Base-by-base conservation (phyloP, 2,113 vertebrate genomes). In the Lipophrys pholis region DNA sequence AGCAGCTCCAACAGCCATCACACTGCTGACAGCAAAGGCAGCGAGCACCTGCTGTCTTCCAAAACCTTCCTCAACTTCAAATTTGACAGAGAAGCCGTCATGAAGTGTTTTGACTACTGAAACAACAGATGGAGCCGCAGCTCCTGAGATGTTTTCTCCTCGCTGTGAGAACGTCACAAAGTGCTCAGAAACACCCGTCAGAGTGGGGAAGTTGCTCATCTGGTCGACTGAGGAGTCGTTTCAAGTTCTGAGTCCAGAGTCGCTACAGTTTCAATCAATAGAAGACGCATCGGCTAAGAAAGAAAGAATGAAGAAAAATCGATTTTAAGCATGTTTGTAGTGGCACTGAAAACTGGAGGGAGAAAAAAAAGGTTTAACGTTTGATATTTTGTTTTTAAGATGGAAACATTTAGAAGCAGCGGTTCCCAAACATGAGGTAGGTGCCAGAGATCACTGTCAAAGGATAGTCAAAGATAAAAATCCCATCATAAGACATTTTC, bases 91-190 rank as follows among this genome's bases (percentile, higher is more conserved):
- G 96, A 96, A 63, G 96, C 96, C 85, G 97, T 99, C 89, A 97
- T 99, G 97, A 98, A 94, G 87, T 96, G 91, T 93, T 96, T 97
- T 78, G 95, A 99, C 85, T 93, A 94, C 83, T 98, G 91, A 97
- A 30, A 30, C 21, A 30, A 30, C 21, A 30, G 21, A 30, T 30
- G 21, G 21, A 30, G 21, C 21, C 21, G 2, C 21, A 4, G 21
- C 2, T 30, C 4, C 21, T 50, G n/a, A 11, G n/a, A 12, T 38
- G 21, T 6, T 57, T 36, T 64, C 41, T 52, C 2, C 42, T 16
- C 75, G 63, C 60, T 39, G 50, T 42, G 46, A 65, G 41, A 89
- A 87, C 81, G 83, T 92, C 93, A 92, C 89, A 87, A 89, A 91
- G 7, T 16, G 30, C 14, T 11, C 35, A 52, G 30, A 49, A 2